phyloP scores from a whole-genome alignment of 2,797 vertebrate genomes.

The Rhynchotus rufescens region DNA sequence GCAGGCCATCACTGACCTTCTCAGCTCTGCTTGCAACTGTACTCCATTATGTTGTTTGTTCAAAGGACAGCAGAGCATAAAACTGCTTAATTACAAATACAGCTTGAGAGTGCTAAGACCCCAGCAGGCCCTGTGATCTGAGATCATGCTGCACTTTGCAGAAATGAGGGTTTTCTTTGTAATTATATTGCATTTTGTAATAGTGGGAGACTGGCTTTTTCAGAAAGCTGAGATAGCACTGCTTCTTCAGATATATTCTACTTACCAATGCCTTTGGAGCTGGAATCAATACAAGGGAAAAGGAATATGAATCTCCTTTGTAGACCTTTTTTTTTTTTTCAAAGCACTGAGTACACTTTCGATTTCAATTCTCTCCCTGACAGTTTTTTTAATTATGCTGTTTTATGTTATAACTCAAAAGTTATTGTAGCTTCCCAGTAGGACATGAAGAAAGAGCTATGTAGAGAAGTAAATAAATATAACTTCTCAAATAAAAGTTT shows the following conservation, averaged over 20 bases:
- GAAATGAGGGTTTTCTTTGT: slow-evolving; percentile 11
- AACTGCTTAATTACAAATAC: neutral
- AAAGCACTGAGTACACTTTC: neutral
- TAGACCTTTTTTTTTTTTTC: slow-evolving; percentile 45
- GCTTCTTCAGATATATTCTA: neutral
- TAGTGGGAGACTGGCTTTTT: neutral
- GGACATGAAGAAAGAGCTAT: neutral
- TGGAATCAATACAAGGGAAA: neutral
- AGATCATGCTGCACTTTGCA: neutral
- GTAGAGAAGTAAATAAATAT: slow-evolving; percentile 19
- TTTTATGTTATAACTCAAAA: slow-evolving; percentile 10
- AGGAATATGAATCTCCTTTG: neutral
- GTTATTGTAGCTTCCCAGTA: neutral
- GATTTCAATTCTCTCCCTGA: slow-evolving; percentile 21
- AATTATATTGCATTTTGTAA: neutral
- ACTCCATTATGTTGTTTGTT: neutral
- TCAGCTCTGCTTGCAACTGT: neutral
- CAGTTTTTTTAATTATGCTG: neutral
- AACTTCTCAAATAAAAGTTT: neutral
- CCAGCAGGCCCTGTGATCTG: neutral
- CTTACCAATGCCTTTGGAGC: neutral
- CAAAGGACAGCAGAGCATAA: neutral
- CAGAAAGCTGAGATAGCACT: neutral
- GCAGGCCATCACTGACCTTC: neutral
- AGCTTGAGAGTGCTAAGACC: neutral